These are phyloP conservation scores for Scaptodrosophila lebanonensis DNA, from an alignment of 1,140 invertebrate species.

Conservation along the genomic window DNA sequence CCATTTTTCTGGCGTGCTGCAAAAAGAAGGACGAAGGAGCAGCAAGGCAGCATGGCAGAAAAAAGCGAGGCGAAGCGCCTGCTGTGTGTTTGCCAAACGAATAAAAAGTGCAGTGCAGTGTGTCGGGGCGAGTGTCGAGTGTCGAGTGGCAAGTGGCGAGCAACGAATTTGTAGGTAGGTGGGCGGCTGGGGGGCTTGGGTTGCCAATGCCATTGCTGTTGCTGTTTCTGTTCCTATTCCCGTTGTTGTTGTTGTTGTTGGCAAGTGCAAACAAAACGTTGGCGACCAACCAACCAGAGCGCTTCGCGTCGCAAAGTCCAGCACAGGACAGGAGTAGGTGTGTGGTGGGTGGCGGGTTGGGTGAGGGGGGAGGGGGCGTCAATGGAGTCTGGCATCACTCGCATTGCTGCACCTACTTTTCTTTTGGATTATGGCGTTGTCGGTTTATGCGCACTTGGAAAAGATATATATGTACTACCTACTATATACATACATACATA, in stretches of 20 bases:
- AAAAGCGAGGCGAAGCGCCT: slow-evolving; percentile 2
- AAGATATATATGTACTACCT: too few relatives aligned
- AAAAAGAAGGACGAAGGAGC: slow-evolving; percentile 8
- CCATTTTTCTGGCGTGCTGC: slow-evolving; percentile 37
- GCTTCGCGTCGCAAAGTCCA: too few relatives aligned
- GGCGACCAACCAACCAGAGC: slow-evolving; percentile 56
- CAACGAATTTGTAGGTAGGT: slow-evolving; percentile 46
- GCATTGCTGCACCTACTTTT: slow-evolving; percentile 9
- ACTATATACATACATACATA: too few relatives aligned
- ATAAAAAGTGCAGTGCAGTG: slow-evolving; percentile 46
- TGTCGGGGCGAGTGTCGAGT: slow-evolving; percentile 34
- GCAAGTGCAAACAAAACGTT: slow-evolving; percentile 43
- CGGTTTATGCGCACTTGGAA: too few relatives aligned
- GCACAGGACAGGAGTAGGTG: slow-evolving; percentile 15
- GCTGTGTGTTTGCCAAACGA: slow-evolving; percentile 17
- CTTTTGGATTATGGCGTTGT: not conserved
- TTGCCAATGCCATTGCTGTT: slow-evolving; percentile 8
- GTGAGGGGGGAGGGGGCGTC: too few relatives aligned
- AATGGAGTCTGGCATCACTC: too few relatives aligned
- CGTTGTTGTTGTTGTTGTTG: too few relatives aligned
- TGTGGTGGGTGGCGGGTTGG: not conserved
- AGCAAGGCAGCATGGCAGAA: too few relatives aligned
- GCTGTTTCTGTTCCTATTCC: too few relatives aligned
- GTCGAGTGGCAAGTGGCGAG: slow-evolving; percentile 18
- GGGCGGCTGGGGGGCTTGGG: too few relatives aligned